Evolutionary conservation across 2,797 vertebrate genomes (phyloP), one percentile per base, ranked within the genome.

Genomic region (Sternarchorhynchus goeldii): DNA sequence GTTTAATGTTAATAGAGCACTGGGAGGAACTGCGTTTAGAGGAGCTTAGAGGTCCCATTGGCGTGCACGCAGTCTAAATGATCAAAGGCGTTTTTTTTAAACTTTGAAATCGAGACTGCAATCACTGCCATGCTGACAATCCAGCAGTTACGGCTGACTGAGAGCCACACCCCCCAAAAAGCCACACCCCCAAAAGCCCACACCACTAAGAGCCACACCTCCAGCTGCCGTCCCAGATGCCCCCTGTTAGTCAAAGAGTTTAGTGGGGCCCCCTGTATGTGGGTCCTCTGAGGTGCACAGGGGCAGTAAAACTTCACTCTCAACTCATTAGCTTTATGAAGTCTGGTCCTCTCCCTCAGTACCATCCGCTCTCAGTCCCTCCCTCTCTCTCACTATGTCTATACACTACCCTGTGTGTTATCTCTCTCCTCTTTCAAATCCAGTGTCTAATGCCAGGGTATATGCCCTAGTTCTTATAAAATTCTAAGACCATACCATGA

Each of bases 1-100:
- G 76, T 82, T 66, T 86, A 85, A 87, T 87, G 85, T 87, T 87
- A 82, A 84, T 85, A 71, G 5, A 68, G 56, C 29, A 32, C 16
- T 5, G 25, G 64, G 36, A 41, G 14, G 39, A 65, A 81, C 65
- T 67, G 74, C 67, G 62, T 16, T 50, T 21, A 31, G 41, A 10
- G 17, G 64, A 73, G 75, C 81, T 85, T 79, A 81, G 65, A 65
- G 60, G 73, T 83, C 74, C 66, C 56, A 68, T 78, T 75, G 76
- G 58, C n/a, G 45, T 36, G 32, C 55, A 59, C 57, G 62, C 41
- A 73, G 69, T 69, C 58, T 78, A 63, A 76, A 36, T 73, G 78
- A 87, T 83, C 83, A 87, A 85, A 87, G 68, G 45, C 56, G 29
- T 25, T 65, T 62, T 84, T 69, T 53, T 66, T 16, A 56, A 77